phyloP scores from a whole-genome alignment of 2,113 vertebrate species.

The Pelodiscus sinensis region DNA sequence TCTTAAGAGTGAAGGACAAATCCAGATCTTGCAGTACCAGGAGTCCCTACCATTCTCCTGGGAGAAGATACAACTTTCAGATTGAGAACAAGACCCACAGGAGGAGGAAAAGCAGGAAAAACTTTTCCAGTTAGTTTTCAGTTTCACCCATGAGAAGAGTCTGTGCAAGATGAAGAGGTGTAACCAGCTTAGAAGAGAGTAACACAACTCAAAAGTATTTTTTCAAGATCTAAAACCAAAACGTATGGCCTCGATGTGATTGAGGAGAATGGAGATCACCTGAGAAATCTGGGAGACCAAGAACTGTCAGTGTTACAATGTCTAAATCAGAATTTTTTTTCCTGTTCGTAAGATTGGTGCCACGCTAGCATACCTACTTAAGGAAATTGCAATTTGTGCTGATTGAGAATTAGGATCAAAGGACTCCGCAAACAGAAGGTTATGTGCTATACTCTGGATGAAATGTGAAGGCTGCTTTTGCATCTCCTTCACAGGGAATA shows the following conservation, averaged over 20 bases:
- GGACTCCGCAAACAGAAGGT: neutral
- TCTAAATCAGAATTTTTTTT: neutral
- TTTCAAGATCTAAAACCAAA: neutral
- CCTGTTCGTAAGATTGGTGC: neutral
- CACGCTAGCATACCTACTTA: neutral
- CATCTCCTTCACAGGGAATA: neutral
- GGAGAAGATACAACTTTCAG: neutral
- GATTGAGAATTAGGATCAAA: neutral
- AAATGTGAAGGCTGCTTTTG: neutral
- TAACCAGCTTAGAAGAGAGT: neutral
- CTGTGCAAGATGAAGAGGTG: neutral
- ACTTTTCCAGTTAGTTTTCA: neutral
- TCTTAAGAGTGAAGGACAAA: neutral
- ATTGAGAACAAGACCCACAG: neutral
- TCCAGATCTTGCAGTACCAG: neutral
- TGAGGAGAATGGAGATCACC: neutral
- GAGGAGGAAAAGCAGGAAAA: neutral
- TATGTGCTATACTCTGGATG: neutral
- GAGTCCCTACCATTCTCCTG: neutral
- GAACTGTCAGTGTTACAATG: neutral
- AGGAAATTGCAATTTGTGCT: neutral
- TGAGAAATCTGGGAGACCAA: neutral
- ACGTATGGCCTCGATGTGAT: neutral
- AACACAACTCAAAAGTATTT: neutral
- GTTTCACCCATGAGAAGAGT: neutral